Evolutionary conservation across 1,140 invertebrate genomes (phyloP).

Genomic region (Bombyx mori): DNA sequence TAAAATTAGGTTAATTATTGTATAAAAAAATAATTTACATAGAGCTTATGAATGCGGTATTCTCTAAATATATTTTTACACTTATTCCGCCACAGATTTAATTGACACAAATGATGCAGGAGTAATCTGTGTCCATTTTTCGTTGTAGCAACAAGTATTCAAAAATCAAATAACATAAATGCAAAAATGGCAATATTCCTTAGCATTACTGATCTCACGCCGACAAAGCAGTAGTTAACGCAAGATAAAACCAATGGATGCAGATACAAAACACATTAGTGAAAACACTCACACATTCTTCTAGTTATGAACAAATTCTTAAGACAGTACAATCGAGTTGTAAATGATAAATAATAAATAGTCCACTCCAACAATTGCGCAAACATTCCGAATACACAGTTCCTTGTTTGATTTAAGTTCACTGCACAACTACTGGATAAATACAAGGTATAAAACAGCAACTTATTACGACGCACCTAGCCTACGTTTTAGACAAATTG

Average conservation of each 20-base stretch:
- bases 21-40: too few relatives aligned
- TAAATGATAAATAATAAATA: slow-evolving; percentile 52
- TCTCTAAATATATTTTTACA: too few relatives aligned
- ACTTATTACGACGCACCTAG: slow-evolving; percentile 54
- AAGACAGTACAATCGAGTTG: slow-evolving; percentile 14
- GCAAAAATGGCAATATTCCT: slow-evolving; percentile 65
- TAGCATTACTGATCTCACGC: slow-evolving; percentile 31
- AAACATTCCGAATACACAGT: slow-evolving; percentile 17
- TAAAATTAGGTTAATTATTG: too few relatives aligned
- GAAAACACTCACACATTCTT: slow-evolving; percentile 34
- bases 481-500: slow-evolving; percentile 64
- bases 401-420: slow-evolving; percentile 3
- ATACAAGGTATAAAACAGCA: slow-evolving; percentile 11
- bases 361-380: slow-evolving; percentile 48
- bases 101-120: slow-evolving; percentile 48
- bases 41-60: too few relatives aligned
- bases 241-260: slow-evolving; percentile 22
- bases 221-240: slow-evolving; percentile 30
- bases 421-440: slow-evolving; percentile 4
- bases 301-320: slow-evolving; percentile 12
- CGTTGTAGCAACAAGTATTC: slow-evolving; percentile 51
- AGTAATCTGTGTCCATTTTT: slow-evolving; percentile 24
- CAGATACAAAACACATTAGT: slow-evolving; percentile 27
- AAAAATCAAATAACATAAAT: slow-evolving; percentile 60
- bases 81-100: background rate